Evolutionary conservation across 1,140 invertebrate species (phyloP), one percentile per base, ranked within the genome.

Genomic region (Venturia canescens): DNA sequence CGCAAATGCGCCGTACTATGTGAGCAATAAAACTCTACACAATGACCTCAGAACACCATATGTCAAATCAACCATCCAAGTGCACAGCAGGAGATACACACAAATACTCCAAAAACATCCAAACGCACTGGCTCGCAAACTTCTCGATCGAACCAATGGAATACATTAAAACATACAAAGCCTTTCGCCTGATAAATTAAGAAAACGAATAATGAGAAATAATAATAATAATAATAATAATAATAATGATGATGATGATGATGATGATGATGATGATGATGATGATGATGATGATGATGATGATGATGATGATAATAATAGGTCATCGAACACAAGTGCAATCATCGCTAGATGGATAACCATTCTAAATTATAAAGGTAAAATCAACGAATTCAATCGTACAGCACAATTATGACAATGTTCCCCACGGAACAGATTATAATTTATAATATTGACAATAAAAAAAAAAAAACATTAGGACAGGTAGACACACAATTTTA

Each of bases 51-150:
- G 18, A 0, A 50, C 70, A 13, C 4, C 31, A 0, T 69, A 63
- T 1, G 48, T 79, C 9, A 48, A 53, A 67, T 11, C 67, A 48
- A 48, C 23, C 50, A 70, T 70, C 21, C 26, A 21, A 44, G 44
- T 44, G 26, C 18, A n/a, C 13, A 69, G 66, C 77, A 16, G 11
- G 11, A 69, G 44, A 48, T 70, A 79, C 38, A 1, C 4, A 48
- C 44, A 44, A 44, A 44, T 38, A 53, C 38, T 69, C 18, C 29
- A 48, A 27, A 69, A 70, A 9, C 77, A 79, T 11, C 77, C 77
- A 7, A 79, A 79, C 23, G 4, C 31, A 23, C 18, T 79, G 21
- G 77, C 77, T 27, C 57, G 57, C 3, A 11, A 26, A 63, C 18
- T 71, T 27, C 69, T 63, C 57, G 57, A 63, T 26, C 16, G 57